Base-by-base conservation (phyloP, 2,888 invertebrate species). In the Lithophane socia region DNA sequence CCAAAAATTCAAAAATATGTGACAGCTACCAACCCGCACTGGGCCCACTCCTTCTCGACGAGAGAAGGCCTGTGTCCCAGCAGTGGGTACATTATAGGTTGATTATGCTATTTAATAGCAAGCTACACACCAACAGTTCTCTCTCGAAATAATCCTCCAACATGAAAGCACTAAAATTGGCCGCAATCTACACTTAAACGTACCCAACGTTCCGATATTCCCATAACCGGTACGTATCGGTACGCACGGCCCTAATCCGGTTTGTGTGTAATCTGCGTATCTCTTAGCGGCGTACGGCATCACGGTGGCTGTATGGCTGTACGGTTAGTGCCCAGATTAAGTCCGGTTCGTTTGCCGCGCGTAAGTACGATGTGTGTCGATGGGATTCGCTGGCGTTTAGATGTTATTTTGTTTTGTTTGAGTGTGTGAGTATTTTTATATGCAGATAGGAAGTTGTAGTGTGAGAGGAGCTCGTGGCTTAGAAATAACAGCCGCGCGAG, bases 211-310 rank as follows among this genome's bases (percentile, higher is more conserved):
- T 54, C 21, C 52, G 47, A 60, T 74, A 68, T 75, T 60, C 75
- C 37, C 44, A 74, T 83, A 84, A 76, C 77, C 66, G 58, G 68
- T 72, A 65, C 79, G 79, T 72, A 78, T 66, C 78, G 82, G 83
- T 81, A 82, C 87, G 85, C 80, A 82, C 77, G 73, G 66, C 61
- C 61, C 60, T 88, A 88, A 88, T 89, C 88, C 88, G 75, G 83
- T 80, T 81, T 75, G 74, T 63, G 79, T 86, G 86, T 87, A 87
- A 89, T 88, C 89, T 86, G 88, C 82, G 87, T 88, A 89, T 88
- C 82, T 87, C 89, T 89, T 79, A 77, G 83, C 60, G 64, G 67
- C 72, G 82, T 77, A 58, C 65, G 65, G 52, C 61, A 24, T 79
- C 60, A 72, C 78, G 79, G 54, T 75, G 67, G 79, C n/a, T 42